These are phyloP conservation scores for Coturnix japonica DNA, from an alignment of 2,113 vertebrate genomes.

Conservation along the genomic window DNA sequence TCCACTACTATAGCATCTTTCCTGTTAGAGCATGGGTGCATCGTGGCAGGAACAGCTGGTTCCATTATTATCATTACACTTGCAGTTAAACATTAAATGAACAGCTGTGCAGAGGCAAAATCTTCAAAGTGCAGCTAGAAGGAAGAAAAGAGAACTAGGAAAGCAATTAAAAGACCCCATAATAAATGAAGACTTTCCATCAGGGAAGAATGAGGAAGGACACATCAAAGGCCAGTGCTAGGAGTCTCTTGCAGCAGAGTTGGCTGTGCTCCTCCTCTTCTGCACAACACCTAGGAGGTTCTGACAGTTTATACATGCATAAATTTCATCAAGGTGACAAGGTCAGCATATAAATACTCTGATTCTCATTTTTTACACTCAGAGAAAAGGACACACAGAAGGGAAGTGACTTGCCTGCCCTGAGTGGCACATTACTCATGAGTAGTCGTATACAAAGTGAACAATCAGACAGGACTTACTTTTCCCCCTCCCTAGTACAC, in stretches of 20 bases:
- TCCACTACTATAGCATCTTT: not conserved
- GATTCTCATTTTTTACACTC: not conserved
- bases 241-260: not conserved
- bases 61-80: not conserved
- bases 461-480: rapidly evolving
- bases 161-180: not conserved
- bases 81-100: constrained; percentile 5
- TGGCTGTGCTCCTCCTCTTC: not conserved
- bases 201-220: not conserved
- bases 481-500: not conserved
- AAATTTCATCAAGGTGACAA: not conserved
- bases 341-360: not conserved
- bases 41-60: not conserved
- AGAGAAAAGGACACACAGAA: not conserved
- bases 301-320: not conserved
- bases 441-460: not conserved
- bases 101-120: not conserved
- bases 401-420: not conserved
- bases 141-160: not conserved
- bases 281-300: not conserved
- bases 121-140: not conserved
- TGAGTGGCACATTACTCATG: rapidly evolving
- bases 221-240: not conserved
- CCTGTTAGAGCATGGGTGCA: not conserved
- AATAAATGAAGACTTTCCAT: not conserved